phyloP scores from a whole-genome alignment of 2,888 invertebrate genomes.

The Danaus chrysippus region DNA sequence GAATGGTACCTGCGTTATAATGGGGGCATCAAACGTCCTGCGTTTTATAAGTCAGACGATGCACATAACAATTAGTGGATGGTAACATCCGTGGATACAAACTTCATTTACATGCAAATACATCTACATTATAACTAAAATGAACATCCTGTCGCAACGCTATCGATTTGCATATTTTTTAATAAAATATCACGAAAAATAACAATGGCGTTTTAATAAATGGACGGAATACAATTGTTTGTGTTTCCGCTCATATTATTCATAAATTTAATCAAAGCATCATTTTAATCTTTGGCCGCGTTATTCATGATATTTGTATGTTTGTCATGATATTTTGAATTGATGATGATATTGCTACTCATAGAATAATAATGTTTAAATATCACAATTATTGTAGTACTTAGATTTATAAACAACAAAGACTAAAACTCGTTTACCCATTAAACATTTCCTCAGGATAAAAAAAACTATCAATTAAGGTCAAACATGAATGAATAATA shows the following conservation, averaged over 20 bases:
- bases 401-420: too few species aligned
- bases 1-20: slow-evolving; percentile 26
- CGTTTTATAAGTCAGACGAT: slow-evolving; percentile 57
- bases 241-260: slow-evolving; percentile 72
- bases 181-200: slow-evolving; percentile 67
- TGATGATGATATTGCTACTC: neutral
- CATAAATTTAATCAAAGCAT: slow-evolving; percentile 69
- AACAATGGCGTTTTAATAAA: slow-evolving; percentile 67
- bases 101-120: slow-evolving; percentile 75
- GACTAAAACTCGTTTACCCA: too few species aligned
- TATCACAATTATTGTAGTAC: neutral
- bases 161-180: slow-evolving; percentile 79
- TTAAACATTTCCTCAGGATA: too few species aligned
- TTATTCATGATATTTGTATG: slow-evolving; percentile 51
- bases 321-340: slow-evolving; percentile 39
- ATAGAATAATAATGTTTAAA: neutral
- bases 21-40: slow-evolving; percentile 40
- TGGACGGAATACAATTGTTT: slow-evolving; percentile 62
- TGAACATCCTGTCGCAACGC: slow-evolving; percentile 68
- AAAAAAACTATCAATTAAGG: too few species aligned
- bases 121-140: slow-evolving; percentile 71
- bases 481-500: too few species aligned
- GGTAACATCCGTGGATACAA: slow-evolving; percentile 68
- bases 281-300: slow-evolving; percentile 57
- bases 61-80: slow-evolving; percentile 65